A percentile compares a stretch with the other conserved stretches of the same genome.
Conservation (phyloP, 2,888 invertebrate species). For the Eupeodes latifasciatus region DNA sequence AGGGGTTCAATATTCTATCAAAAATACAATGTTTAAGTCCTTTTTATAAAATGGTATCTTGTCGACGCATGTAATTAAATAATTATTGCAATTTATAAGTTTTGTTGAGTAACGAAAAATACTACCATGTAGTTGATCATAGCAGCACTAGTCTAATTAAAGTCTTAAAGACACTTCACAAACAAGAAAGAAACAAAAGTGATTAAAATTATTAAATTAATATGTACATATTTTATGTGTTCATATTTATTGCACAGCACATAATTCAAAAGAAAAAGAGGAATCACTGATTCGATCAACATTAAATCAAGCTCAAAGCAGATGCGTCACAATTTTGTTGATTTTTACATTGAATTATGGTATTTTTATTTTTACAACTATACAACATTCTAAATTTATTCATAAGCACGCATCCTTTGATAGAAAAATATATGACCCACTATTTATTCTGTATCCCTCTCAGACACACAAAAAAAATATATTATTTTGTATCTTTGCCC, state of each 20-base stretch:
- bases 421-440: conserved; percentile 2
- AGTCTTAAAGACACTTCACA: too few relatives aligned
- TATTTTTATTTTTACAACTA: background rate
- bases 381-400: conserved; percentile 46
- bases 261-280: background rate
- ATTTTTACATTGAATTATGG: conserved; percentile 14
- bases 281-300: background rate
- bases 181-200: too few relatives aligned
- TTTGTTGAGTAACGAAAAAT: too few relatives aligned
- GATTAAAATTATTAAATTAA: too few relatives aligned
- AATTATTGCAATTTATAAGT: too few relatives aligned
- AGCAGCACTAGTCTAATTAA: too few relatives aligned
- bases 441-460: conserved; percentile 32
- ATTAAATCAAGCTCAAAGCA: conserved; percentile 32
- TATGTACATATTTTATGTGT: too few relatives aligned
- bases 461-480: background rate
- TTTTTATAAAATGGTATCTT: too few relatives aligned
- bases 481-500: conserved; percentile 25
- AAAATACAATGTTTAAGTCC: too few relatives aligned
- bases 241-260: background rate
- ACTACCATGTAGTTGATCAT: too few relatives aligned
- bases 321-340: conserved; percentile 52
- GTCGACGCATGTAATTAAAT: too few relatives aligned
- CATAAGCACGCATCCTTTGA: conserved; percentile 41
- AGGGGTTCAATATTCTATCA: too few relatives aligned